These are phyloP conservation scores for Spea bombifrons DNA, from an alignment of 2,113 vertebrate species.

Conservation along the genomic window DNA sequence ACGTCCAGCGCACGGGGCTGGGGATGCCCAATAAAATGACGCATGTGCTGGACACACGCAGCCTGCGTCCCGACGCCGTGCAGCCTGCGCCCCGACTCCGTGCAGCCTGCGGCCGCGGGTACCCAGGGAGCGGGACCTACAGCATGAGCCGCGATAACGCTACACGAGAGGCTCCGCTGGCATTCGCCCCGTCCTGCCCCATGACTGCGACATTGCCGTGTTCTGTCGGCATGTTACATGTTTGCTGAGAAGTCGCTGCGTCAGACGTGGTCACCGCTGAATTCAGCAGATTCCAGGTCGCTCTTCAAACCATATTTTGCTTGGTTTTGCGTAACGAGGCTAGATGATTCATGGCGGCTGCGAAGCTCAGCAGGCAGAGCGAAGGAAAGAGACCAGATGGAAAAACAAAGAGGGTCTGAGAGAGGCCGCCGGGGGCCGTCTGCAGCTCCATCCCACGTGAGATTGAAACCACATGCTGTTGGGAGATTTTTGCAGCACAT, in stretches of 20 bases:
- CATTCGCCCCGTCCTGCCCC: too few species aligned
- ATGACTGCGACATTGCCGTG: background rate
- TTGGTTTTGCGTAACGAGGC: background rate
- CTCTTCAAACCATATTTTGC: background rate
- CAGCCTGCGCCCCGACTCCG: too few species aligned
- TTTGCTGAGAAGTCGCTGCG: conserved; percentile 39
- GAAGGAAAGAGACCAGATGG: background rate
- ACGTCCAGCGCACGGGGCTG: too few species aligned
- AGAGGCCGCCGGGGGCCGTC: background rate
- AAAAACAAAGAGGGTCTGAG: conserved; percentile 14
- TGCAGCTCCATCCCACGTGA: background rate
- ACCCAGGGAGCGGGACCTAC: too few species aligned
- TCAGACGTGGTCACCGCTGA: conserved; percentile 29
- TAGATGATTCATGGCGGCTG: conserved; percentile 16
- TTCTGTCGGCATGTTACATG: background rate
- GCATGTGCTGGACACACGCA: too few species aligned
- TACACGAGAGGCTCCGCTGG: too few species aligned
- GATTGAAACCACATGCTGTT: conserved; percentile 32
- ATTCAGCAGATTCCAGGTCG: conserved; percentile 4
- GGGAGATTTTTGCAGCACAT: too few species aligned
- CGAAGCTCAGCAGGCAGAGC: background rate
- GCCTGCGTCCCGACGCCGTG: too few species aligned
- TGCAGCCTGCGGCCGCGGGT: too few species aligned
- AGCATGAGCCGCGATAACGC: too few species aligned
- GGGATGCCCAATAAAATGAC: too few species aligned